Percentiles rank a stretch among this genome's conserved stretches.
phyloP scores from a whole-genome alignment of 1,140 invertebrate genomes.

The Melipona quadrifasciata region DNA sequence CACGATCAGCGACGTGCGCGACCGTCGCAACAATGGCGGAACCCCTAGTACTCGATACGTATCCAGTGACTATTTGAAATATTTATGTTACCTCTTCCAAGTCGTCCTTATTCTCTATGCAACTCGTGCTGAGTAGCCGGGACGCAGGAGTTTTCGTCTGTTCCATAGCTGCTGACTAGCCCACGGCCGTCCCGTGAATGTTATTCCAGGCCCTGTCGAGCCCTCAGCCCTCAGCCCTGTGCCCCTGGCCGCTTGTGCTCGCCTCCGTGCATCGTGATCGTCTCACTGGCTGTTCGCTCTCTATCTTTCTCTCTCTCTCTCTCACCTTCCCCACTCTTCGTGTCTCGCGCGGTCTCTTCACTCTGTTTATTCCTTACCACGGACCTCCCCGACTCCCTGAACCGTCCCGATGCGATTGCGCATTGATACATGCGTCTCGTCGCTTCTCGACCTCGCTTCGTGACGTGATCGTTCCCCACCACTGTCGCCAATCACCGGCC shows the following conservation, averaged over 20 bases:
- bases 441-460: conserved; percentile 64
- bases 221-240: conserved; percentile 78
- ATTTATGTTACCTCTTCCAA: conserved; percentile 88
- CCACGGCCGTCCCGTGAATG: conserved; percentile 62
- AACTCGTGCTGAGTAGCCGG: conserved; percentile 83
- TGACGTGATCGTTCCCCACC: conserved; percentile 63
- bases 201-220: conserved; percentile 69
- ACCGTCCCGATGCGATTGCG: conserved; percentile 79
- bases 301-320: conserved; percentile 61
- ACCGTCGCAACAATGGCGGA: conserved; percentile 79
- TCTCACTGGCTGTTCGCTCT: conserved; percentile 69
- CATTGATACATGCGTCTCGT: conserved; percentile 74
- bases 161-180: conserved; percentile 73
- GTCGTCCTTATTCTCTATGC: conserved; percentile 91
- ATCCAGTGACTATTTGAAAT: conserved; percentile 75
- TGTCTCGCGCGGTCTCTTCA: conserved; percentile 67
- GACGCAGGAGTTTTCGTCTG: conserved; percentile 72
- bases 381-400: conserved; percentile 70
- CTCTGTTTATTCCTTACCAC: conserved; percentile 76
- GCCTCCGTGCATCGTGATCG: conserved; percentile 80
- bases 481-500: conserved; percentile 27
- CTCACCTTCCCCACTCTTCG: conserved; percentile 60
- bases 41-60: conserved; percentile 77
- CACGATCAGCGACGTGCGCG: conserved; percentile 70
- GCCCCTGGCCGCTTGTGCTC: conserved; percentile 78